Percentiles rank a stretch among this genome's conserved stretches.
Conservation (phyloP, 1,140 invertebrate species). For the Philopotamus ludificatus region DNA sequence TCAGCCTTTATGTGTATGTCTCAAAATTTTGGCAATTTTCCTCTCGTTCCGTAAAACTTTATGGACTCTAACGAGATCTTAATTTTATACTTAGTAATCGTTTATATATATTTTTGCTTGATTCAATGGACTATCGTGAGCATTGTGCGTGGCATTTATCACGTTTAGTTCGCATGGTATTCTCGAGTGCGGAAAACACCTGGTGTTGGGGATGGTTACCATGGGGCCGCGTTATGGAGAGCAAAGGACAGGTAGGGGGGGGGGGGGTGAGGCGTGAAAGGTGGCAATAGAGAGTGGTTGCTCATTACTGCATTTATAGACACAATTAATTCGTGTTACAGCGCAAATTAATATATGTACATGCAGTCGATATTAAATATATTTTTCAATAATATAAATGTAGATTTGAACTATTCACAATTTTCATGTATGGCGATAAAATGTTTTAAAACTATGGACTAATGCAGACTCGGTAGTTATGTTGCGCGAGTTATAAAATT, state of each 20-base stretch:
- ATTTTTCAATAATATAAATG: no score
- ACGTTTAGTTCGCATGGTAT: conserved; percentile 7
- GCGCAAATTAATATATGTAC: no score
- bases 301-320: conserved; percentile 11
- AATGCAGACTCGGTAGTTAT: no score
- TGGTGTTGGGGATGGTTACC: conserved; percentile 18
- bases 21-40: conserved; percentile 34
- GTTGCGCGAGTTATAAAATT: no score
- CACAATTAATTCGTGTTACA: conserved; percentile 3
- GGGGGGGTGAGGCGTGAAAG: background rate
- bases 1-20: conserved; percentile 1
- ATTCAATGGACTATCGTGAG: background rate
- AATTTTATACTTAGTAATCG: no score
- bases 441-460: no score
- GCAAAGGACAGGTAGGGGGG: background rate
- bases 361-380: no score
- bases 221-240: conserved; percentile 7
- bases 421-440: no score
- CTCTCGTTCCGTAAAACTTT: conserved; percentile 24
- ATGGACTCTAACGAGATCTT: background rate
- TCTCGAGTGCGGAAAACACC: conserved; percentile 14
- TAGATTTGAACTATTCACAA: no score
- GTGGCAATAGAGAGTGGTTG: background rate
- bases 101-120: no score
- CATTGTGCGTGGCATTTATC: conserved; percentile 1